Base-by-base conservation (phyloP, 2,888 invertebrate genomes). In the Polydrusus cervinus region DNA sequence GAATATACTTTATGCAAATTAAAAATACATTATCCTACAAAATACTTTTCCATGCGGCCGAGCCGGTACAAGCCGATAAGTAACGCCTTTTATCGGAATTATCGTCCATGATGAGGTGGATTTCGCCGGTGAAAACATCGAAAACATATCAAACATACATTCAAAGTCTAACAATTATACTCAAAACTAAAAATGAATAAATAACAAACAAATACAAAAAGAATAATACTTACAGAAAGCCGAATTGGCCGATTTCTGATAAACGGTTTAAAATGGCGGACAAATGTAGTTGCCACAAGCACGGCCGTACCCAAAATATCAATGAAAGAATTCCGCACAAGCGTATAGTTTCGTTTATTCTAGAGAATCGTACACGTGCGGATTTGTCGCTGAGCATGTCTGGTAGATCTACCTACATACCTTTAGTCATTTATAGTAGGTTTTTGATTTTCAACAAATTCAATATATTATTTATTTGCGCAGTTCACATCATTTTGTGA, bases 281-380 rank as follows among this genome's bases (percentile, higher is more conserved):
- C 16, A 45, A 51, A 51, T n/a, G 43, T 43, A 20, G 49, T 47
- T 51, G 47, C 65, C 51, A 65, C 65, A 65, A 25, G 38, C 47
- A 65, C 45, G 38, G 38, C 49, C 38, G 49, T 30, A 65, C 65
- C 47, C 47, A 25, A 65, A 60, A 60, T 60, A 60, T 60, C 57
- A 60, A 60, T 60, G 57, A 60, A 60, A 38, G 38, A 38, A 18
- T 38, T 38, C 16, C 38, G 38, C 57, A 60, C 57, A 60, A 38
- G 57, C 57, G 57, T 16, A n/a, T n/a, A 60, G 57, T 60, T 60
- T 38, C 34, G 38, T 3, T 16, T 1, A 0, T 6, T 3, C 13
- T 16, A 18, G 8, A 16, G 30, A 30, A n/a, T 60, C 38, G 14
- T 11, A 38, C 11, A 60, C 57, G 57, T 16, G 11, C 57, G 40